A percentile compares a stretch with the other conserved stretches of the same genome.
phyloP scores from a whole-genome alignment of 2,888 invertebrate genomes.

The Bombyx huttoni region DNA sequence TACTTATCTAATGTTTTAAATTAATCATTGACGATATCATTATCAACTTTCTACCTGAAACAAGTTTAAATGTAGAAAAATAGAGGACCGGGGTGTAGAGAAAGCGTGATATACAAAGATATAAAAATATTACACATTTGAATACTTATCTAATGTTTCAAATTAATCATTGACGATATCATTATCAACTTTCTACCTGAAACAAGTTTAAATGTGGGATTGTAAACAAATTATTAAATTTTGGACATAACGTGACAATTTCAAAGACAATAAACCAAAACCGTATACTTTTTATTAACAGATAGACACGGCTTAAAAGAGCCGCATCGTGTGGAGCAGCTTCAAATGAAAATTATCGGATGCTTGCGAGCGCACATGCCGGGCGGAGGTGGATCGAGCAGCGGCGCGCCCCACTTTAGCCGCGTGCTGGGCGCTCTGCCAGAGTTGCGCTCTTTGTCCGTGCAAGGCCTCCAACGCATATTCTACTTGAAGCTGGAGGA shows the following conservation, averaged over 20 bases:
- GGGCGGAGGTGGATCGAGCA: conserved; percentile 87
- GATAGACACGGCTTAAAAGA: conserved; percentile 95
- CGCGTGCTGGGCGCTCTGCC: conserved; percentile 92
- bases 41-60: no score
- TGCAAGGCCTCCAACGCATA: conserved; percentile 94
- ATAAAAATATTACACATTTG: no score
- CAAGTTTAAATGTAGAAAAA: no score
- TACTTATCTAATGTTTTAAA: no score
- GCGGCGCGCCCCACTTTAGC: conserved; percentile 95
- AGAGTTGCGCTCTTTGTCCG: conserved; percentile 91
- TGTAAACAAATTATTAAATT: no score
- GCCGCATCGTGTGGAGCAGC: conserved; percentile 91
- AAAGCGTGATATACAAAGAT: no score
- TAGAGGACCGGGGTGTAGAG: no score
- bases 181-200: no score
- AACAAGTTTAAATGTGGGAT: no score
- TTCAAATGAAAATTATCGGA: conserved; percentile 97
- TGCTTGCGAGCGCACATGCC: conserved; percentile 97
- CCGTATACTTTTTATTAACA: conserved; percentile 37
- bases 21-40: no score
- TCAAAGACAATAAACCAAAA: not conserved
- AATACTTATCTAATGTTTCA: no score
- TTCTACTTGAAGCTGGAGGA: conserved; percentile 95
- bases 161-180: no score
- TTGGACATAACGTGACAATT: not conserved